Evolutionary conservation across 2,113 vertebrate genomes (phyloP).

Genomic region (Tympanuchus pallidicinctus): DNA sequence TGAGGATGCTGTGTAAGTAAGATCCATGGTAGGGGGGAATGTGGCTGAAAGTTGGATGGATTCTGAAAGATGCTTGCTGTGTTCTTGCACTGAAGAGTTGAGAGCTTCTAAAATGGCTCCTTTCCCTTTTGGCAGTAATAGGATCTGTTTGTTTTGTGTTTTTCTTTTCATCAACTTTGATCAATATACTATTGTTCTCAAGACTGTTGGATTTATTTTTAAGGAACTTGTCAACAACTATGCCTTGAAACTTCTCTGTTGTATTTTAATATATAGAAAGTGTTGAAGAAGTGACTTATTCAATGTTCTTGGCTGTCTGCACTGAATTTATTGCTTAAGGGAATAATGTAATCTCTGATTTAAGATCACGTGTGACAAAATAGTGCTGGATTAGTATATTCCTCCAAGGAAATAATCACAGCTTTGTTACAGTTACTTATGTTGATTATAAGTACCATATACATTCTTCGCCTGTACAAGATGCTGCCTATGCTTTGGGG

Average conservation of each 20-base stretch:
- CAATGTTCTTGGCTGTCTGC: background rate
- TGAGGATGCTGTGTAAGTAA: background rate
- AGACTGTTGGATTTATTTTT: background rate
- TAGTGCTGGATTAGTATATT: background rate
- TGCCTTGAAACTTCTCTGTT: background rate
- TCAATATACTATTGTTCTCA: background rate
- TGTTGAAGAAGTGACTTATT: background rate
- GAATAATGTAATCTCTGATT: background rate
- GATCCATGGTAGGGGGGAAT: background rate
- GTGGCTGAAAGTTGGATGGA: background rate
- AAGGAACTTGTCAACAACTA: background rate
- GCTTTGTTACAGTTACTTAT: background rate
- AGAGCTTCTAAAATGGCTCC: constrained; percentile 39
- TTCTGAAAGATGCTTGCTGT: background rate
- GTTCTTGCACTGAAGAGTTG: background rate
- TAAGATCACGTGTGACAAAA: background rate
- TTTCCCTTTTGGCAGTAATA: background rate
- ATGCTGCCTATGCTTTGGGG: background rate
- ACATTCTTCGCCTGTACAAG: background rate
- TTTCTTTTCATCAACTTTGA: background rate
- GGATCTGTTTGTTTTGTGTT: accelerated
- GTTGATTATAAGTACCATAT: background rate
- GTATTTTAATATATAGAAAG: background rate
- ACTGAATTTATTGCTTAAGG: constrained; percentile 1
- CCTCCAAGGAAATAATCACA: background rate